Evolutionary conservation across 2,113 vertebrate genomes (phyloP).

Genomic region (Malurus cyaneus): DNA sequence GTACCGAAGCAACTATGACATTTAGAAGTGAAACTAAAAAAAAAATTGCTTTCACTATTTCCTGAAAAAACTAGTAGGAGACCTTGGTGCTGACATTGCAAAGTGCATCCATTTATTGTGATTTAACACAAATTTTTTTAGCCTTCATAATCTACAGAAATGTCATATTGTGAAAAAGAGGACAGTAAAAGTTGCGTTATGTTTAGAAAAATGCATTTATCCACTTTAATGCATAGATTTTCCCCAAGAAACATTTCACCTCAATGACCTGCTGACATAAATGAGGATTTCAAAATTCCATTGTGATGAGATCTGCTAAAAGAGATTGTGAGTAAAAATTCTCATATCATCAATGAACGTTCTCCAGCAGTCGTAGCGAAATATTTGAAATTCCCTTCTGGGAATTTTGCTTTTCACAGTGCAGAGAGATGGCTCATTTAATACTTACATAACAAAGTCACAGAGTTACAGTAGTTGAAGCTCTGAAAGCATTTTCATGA

Average conservation of each 20-base stretch:
- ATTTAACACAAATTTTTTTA: neutral
- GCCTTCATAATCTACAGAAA: neutral
- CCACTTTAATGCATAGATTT: neutral
- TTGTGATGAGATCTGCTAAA: neutral
- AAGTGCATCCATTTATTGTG: neutral
- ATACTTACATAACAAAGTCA: neutral
- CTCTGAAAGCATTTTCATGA: neutral
- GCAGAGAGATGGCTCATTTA: neutral
- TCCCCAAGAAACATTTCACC: neutral
- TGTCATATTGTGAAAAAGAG: neutral
- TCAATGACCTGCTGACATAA: neutral
- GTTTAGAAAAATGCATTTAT: neutral
- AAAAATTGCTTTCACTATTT: neutral
- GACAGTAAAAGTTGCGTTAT: neutral
- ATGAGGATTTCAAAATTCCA: neutral
- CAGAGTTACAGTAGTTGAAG: neutral
- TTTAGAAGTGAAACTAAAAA: neutral
- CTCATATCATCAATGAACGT: neutral
- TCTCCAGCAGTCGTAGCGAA: neutral
- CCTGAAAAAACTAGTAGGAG: neutral
- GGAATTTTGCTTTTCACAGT: neutral
- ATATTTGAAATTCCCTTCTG: neutral
- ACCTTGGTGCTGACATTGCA: neutral
- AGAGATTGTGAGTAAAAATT: neutral
- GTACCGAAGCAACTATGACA: neutral